phyloP scores from a whole-genome alignment of 2,888 invertebrate genomes.

The Synergus gifuensis region DNA sequence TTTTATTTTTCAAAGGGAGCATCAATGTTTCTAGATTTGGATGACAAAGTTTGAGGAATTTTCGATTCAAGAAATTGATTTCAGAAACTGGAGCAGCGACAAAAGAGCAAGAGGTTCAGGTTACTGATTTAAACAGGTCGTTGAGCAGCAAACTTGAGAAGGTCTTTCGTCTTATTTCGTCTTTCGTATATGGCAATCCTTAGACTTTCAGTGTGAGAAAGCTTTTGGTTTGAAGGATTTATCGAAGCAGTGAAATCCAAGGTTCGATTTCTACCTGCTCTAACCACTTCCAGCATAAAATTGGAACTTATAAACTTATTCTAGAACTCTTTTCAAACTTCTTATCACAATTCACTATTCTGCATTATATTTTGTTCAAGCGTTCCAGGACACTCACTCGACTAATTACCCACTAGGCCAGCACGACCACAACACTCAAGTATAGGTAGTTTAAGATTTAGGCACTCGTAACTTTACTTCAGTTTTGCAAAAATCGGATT shows the following conservation, averaged over 20 bases:
- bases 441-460: constrained; percentile 4
- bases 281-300: not conserved
- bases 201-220: no score
- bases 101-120: not conserved
- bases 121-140: not conserved
- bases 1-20: constrained; percentile 5
- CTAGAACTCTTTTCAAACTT: not conserved
- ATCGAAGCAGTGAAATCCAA: not conserved
- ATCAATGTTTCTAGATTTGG: not conserved
- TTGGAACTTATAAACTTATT: not conserved
- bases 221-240: not conserved
- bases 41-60: not conserved
- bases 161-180: not conserved
- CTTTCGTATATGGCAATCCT: not conserved
- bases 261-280: not conserved
- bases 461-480: not conserved
- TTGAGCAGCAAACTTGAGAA: not conserved
- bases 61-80: not conserved
- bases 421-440: constrained; percentile 12
- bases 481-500: constrained; percentile 9
- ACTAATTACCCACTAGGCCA: constrained; percentile 10
- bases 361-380: not conserved
- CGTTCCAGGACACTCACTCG: constrained; percentile 42
- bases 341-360: not conserved
- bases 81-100: not conserved